Evolutionary conservation across 2,888 invertebrate genomes (phyloP).

Genomic region (Aphodius sticticus): DNA sequence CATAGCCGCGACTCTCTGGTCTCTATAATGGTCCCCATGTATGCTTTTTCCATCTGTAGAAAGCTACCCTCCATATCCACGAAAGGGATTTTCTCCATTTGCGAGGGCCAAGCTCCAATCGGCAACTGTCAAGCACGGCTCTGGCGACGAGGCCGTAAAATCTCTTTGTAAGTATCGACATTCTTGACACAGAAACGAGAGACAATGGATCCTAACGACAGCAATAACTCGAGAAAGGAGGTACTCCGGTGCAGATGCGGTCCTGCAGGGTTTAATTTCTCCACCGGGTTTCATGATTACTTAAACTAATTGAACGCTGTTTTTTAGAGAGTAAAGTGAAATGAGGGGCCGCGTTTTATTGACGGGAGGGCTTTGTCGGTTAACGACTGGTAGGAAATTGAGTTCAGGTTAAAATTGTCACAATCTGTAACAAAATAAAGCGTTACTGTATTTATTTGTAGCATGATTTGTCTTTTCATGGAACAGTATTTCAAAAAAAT

Average conservation of each 20-base stretch:
- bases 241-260: not conserved
- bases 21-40: not conserved
- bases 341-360: not conserved
- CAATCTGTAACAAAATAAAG: too few species aligned
- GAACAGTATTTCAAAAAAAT: too few species aligned
- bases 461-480: too few species aligned
- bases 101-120: slow-evolving; percentile 6
- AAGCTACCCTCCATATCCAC: not conserved
- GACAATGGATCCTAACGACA: slow-evolving; percentile 28
- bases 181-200: slow-evolving; percentile 28
- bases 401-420: not conserved
- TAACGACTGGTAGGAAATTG: not conserved
- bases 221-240: slow-evolving; percentile 24
- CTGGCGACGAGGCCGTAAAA: slow-evolving; percentile 13
- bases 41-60: not conserved
- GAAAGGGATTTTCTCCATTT: not conserved
- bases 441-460: too few species aligned
- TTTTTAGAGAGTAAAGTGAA: not conserved
- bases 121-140: slow-evolving; percentile 17
- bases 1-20: not conserved
- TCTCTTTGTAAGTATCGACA: slow-evolving; percentile 32
- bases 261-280: slow-evolving; percentile 4
- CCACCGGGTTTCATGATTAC: slow-evolving; percentile 4
- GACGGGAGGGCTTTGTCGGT: not conserved
- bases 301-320: slow-evolving; percentile 4